Evolutionary conservation across 2,888 invertebrate species (phyloP).

Genomic region (Salpingus planirostris): DNA sequence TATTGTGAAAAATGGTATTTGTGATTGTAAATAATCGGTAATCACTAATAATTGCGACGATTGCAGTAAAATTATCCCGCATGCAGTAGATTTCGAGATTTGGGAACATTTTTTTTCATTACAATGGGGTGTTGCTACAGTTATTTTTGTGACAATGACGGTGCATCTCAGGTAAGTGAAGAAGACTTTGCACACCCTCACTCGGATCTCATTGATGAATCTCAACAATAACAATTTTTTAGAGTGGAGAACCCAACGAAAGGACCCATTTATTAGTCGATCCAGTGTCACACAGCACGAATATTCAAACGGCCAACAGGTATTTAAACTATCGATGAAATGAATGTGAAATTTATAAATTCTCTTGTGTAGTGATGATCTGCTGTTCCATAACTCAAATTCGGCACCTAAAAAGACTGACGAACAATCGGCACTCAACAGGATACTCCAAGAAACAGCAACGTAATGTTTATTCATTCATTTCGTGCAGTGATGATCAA

Average conservation of each 20-base stretch:
- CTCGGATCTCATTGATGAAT: too few species aligned
- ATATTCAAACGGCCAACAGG: slow-evolving; percentile 60
- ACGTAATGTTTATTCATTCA: slow-evolving; percentile 52
- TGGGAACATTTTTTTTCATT: too few species aligned
- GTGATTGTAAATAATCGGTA: too few species aligned
- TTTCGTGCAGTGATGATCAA: slow-evolving; percentile 2
- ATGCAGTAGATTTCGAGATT: too few species aligned
- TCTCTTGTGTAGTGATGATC: slow-evolving; percentile 51
- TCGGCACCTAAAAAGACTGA: slow-evolving; percentile 70
- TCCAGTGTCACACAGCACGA: slow-evolving; percentile 65
- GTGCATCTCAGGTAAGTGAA: slow-evolving; percentile 57
- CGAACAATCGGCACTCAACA: slow-evolving; percentile 82
- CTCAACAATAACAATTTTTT: slow-evolving; percentile 9
- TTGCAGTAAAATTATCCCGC: too few species aligned
- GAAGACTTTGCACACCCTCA: too few species aligned
- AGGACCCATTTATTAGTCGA: slow-evolving; percentile 71
- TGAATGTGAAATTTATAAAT: background rate
- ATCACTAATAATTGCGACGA: too few species aligned
- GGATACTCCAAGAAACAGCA: slow-evolving; percentile 84
- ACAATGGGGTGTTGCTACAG: slow-evolving; percentile 63
- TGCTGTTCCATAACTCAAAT: slow-evolving; percentile 52
- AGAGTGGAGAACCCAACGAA: slow-evolving; percentile 59
- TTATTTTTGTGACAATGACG: slow-evolving; percentile 60
- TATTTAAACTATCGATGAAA: slow-evolving; percentile 20
- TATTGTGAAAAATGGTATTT: too few species aligned